Base-by-base conservation (phyloP, 2,888 invertebrate species). In the Temnothorax ravouxi region DNA sequence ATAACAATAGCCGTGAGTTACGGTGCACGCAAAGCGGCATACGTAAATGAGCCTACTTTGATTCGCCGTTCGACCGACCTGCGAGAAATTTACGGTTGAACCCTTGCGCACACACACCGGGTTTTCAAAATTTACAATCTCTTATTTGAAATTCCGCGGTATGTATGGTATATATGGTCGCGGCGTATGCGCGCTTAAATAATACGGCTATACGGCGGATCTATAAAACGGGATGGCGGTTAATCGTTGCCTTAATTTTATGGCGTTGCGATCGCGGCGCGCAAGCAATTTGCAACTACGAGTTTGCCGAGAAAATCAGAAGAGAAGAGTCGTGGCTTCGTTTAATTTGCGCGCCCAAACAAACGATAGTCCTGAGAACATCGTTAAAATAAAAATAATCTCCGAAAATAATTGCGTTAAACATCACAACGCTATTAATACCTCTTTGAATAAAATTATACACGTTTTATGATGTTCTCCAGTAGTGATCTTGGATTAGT, bases 1-100 rank as follows among this genome's bases (percentile, higher is more conserved):
- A 89, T 89, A 89, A 89, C 88, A 89, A 89, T 89, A 83, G 88
- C 84, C 84, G 61, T 84, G 89, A 89, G 84, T 89, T 89, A 89
- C 83, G 82, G 74, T 67, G 84, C 61, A 80, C 67, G 83, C 81
- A 41, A 74, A 84, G 77, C 69, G 76, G 88, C 84, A 85, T 89
- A 86, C 87, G 74, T 85, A 88, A 89, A 89, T 85, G 84, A 84
- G 86, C 77, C 81, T 75, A 85, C 86, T 85, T 87, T 81, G 89
- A 82, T 81, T 88, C 77, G 50, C 47, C 62, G 77, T 86, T 89
- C 88, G 86, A 84, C 72, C 88, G 86, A 84, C 72, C 59, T 75
- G 71, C 56, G 75, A 79, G 41, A 86, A 88, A 87, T 88, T 88
- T 88, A 84, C 83, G 80, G 64, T 64, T 52, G 67, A 50, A 54